These are phyloP conservation scores for Myotis planiceps DNA, from an alignment of 2,797 vertebrate species.

Conservation along the genomic window DNA sequence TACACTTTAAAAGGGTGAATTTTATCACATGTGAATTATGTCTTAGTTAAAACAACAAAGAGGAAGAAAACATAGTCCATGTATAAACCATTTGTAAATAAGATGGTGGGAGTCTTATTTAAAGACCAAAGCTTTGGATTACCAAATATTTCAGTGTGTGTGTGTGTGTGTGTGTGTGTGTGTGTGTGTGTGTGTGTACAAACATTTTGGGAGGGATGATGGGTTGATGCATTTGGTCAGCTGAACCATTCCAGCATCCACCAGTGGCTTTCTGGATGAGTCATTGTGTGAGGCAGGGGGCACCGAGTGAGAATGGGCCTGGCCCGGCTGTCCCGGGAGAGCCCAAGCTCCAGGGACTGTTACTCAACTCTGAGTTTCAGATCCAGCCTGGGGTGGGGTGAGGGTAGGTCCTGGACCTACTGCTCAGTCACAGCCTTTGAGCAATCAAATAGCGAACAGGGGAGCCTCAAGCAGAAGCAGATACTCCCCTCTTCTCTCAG, in stretches of 20 bases:
- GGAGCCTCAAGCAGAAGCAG: background rate
- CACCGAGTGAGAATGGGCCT: background rate
- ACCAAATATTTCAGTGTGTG: background rate
- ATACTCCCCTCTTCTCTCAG: no score
- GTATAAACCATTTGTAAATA: no score
- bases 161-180: background rate
- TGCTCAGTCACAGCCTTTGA: background rate
- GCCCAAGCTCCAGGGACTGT: background rate
- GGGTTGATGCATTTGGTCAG: fast-evolving
- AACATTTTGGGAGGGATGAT: background rate
- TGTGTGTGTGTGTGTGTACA: background rate
- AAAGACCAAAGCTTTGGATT: background rate
- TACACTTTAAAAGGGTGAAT: background rate
- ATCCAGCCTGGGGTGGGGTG: background rate
- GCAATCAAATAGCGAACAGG: background rate
- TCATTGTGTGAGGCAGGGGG: background rate
- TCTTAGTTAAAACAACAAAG: background rate
- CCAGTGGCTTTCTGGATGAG: fast-evolving
- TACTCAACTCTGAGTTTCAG: background rate
- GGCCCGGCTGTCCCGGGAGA: fast-evolving
- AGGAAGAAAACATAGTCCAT: background rate
- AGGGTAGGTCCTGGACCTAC: background rate
- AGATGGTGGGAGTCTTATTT: background rate
- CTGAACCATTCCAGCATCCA: no score
- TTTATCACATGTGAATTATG: background rate